Evolutionary conservation across 1,140 invertebrate genomes (phyloP), one percentile per base, ranked within the genome.

Genomic region (Drosophila teissieri): DNA sequence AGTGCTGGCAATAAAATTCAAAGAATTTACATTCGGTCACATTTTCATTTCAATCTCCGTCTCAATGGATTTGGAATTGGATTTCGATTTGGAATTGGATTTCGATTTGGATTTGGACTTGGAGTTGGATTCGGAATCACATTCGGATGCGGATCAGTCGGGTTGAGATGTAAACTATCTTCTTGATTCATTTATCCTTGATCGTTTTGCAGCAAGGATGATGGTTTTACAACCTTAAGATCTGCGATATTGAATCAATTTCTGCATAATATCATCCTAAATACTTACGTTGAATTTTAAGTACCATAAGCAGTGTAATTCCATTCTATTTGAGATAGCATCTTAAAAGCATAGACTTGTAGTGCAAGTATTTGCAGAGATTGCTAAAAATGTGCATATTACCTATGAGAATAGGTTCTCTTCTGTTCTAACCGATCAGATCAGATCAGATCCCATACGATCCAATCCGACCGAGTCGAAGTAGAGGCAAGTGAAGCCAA

Each of bases 11-110:
- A 69, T 65, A 70, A 64, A 73, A 74, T 60, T 24, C 27, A 74
- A 73, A 63, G 39, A 65, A 83, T 83, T 89, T 83, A 61, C 80
- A 82, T 80, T 70, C 56, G 70, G 51, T 83, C 75, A 83, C 75
- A 88, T 79, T 82, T 81, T 86, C 51, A 69, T 65, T 81, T 86
- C 74, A 86, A 86, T 85, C 49, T 52, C 49, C n/a, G n/a, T 31
- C 31, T 31, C 48, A 17, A 49, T 34, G 31, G 27, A 51, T 1
- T 24, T 12, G 45, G 24, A 24, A 24, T 24, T 24, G 24, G 24
- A 24, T 11, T 34, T 15, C 0, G 5, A 27, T n/a, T 24, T 11
- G 45, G 5, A 27, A 4, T 24, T 11, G 45, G 14, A 24, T 14
- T 27, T 3, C 14, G n/a, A 51, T 34, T 17, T 4, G 17, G 4